Base-by-base conservation (phyloP, 2,797 vertebrate genomes). In the Schizopygopsis pylzovi region DNA sequence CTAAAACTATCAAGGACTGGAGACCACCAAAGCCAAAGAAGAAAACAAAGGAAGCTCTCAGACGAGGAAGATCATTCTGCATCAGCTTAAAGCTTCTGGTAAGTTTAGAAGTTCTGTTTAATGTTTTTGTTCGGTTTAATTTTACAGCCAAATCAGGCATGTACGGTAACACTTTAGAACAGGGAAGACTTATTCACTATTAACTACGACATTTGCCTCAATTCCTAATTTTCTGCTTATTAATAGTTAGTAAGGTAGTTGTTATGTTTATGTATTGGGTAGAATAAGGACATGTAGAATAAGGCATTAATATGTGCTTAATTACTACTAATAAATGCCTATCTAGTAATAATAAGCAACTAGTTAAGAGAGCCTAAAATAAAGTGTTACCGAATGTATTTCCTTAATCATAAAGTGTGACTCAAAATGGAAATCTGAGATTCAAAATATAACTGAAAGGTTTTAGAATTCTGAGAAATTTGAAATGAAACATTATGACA, bases 71-170 rank as follows among this genome's bases (percentile, higher is more conserved):
- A 61, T 54, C 33, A 16, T 37, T 37, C 25, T 81, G 28, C 43
- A 45, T 79, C 39, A 20, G 61, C 25, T 68, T 90, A 49, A 79
- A 82, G 59, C 79, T 86, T 41, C 85, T 45, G 71, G 87, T 87
- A 59, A 89, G 79, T 68, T 82, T 41, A 79, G 59, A 25, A 33
- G 7, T 49, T 45, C 43, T 79, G 43, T 41, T 41, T 13, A 20
- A 49, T 45, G 20, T n/a, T 68, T 25, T 49, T 22, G 25, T 47
- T 47, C 3, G 20, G 33, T 65, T 79, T 65, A 6, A 68, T n/a
- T 81, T 45, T 67, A 68, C 18, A 67, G 18, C 3, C 16, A 12
- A 39, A 52, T 68, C 33, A 79, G 78, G 41, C 28, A 73, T 73
- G 67, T 3, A 33, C 2, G 33, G 33, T 33, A 33, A 33, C 33